These are phyloP conservation scores for Ameiurus melas DNA, from an alignment of 2,113 vertebrate species.

Conservation along the genomic window DNA sequence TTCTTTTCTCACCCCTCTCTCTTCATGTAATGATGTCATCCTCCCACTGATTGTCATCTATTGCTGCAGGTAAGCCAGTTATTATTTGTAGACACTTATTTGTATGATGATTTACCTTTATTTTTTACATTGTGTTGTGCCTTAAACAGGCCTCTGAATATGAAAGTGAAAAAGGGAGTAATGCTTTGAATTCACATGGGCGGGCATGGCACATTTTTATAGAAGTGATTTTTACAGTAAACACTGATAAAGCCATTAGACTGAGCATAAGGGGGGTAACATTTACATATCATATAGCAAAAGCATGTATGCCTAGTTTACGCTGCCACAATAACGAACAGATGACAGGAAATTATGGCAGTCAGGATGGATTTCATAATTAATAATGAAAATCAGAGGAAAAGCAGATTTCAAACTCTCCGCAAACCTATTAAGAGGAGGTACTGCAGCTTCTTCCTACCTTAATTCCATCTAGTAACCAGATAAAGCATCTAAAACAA, in stretches of 20 bases:
- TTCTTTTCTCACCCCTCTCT: slow-evolving; percentile 50
- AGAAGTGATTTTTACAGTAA: too few relatives aligned
- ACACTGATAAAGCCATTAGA: not conserved
- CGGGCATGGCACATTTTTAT: not conserved
- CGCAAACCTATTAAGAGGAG: too few relatives aligned
- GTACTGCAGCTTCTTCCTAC: not conserved
- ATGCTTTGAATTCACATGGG: not conserved
- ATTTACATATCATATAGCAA: not conserved
- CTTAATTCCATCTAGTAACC: not conserved
- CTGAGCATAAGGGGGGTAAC: not conserved
- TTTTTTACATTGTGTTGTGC: not conserved
- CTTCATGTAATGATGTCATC: slow-evolving; percentile 55
- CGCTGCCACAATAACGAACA: not conserved
- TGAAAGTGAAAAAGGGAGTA: not conserved
- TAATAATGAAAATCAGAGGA: too few relatives aligned
- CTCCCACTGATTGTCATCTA: not conserved
- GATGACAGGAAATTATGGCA: not conserved
- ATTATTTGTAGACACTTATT: not conserved
- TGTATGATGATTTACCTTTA: not conserved
- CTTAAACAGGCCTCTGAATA: not conserved
- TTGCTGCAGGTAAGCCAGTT: slow-evolving; percentile 49
- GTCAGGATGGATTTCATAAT: too few relatives aligned
- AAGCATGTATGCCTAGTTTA: not conserved
- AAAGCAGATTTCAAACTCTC: too few relatives aligned
- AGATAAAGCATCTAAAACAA: not conserved